Percentiles rank a stretch among this genome's conserved stretches.
Conservation (phyloP, 2,888 invertebrate genomes). For the Shargacucullia verbasci region DNA sequence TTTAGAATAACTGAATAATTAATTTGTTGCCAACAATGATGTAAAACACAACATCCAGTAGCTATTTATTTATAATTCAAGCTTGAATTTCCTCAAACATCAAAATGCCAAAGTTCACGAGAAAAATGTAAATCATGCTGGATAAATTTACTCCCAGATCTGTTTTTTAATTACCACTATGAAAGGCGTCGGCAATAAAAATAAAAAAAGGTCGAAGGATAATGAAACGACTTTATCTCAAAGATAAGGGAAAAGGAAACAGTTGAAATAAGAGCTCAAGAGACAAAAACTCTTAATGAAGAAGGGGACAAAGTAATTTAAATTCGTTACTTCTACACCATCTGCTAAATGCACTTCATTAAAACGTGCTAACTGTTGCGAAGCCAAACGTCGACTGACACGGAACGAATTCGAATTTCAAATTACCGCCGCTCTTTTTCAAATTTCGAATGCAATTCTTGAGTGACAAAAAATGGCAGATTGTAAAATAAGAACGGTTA, state of each 20-base stretch:
- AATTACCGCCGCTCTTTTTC: conserved; percentile 73
- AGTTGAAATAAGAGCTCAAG: conserved; percentile 61
- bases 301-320: conserved; percentile 74
- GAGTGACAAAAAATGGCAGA: conserved; percentile 56
- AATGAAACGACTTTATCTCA: conserved; percentile 77
- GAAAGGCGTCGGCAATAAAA: conserved; percentile 57
- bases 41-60: no score
- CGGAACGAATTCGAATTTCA: conserved; percentile 75
- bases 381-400: conserved; percentile 66
- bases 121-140: conserved; percentile 45
- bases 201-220: conserved; percentile 72
- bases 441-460: conserved; percentile 71
- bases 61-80: no score
- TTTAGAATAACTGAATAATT: no score
- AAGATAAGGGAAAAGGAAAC: conserved; percentile 66
- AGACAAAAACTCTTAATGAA: conserved; percentile 72
- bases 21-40: no score
- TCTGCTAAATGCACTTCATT: conserved; percentile 82
- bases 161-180: conserved; percentile 70
- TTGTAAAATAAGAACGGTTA: conserved; percentile 49
- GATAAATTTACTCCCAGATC: conserved; percentile 51
- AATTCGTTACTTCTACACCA: conserved; percentile 76
- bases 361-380: conserved; percentile 74
- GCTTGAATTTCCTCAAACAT: no score
- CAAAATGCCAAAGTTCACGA: conserved; percentile 7